Percentiles rank a stretch among this genome's conserved stretches.
phyloP scores from a whole-genome alignment of 2,113 vertebrate genomes.

The Sisor rabdophorus region DNA sequence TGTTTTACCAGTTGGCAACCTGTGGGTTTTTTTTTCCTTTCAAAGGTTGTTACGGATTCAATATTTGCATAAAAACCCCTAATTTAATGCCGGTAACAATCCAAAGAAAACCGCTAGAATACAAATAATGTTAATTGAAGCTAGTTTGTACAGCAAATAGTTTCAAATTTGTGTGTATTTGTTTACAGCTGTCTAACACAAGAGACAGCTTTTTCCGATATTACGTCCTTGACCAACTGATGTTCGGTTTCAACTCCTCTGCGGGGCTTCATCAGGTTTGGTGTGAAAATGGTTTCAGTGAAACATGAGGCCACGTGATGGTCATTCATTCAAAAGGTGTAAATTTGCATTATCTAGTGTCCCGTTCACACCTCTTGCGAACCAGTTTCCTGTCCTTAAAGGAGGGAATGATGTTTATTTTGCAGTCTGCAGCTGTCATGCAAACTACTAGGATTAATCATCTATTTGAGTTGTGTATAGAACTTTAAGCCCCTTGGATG shows the following conservation, averaged over 20 bases:
- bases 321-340: background rate
- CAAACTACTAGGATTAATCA: no score
- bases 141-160: background rate
- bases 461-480: background rate
- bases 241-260: background rate
- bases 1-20: background rate
- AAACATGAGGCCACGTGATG: background rate
- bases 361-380: background rate
- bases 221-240: no score
- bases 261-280: conserved; percentile 1
- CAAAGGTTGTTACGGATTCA: background rate
- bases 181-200: background rate
- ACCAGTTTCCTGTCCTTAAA: background rate
- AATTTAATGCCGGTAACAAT: no score
- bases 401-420: background rate
- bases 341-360: background rate
- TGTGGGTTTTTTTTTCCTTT: background rate
- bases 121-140: background rate
- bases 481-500: conserved; percentile 10
- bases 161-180: background rate
- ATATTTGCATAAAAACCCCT: background rate
- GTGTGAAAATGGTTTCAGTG: background rate
- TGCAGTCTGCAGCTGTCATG: no score
- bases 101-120: no score
- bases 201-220: background rate